Evolutionary conservation across 2,113 vertebrate genomes (phyloP).

Genomic region (Lagopus muta): DNA sequence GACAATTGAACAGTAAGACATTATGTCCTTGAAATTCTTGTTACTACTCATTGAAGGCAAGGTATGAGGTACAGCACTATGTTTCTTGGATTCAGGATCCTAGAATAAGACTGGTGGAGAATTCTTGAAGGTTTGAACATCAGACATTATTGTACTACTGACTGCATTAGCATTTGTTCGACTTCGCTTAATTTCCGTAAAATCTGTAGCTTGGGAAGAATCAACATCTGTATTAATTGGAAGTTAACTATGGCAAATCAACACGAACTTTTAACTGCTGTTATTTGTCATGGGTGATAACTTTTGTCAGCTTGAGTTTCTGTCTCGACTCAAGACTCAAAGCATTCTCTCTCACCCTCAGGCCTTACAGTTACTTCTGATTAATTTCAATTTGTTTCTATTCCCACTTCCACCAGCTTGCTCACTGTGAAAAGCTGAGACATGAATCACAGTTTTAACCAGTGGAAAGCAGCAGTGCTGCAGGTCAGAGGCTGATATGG

Average conservation of each 20-base stretch:
- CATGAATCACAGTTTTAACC: neutral
- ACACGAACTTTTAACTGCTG: neutral
- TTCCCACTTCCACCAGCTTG: neutral
- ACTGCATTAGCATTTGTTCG: neutral
- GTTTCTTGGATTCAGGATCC: conserved; percentile 24
- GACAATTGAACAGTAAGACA: neutral
- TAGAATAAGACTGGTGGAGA: conserved; percentile 35
- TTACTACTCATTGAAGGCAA: neutral
- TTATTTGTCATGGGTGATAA: neutral
- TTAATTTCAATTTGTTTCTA: neutral
- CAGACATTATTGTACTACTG: neutral
- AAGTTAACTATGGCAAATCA: neutral
- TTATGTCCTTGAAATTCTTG: neutral
- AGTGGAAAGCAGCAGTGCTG: neutral
- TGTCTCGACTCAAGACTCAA: neutral
- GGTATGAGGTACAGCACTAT: neutral
- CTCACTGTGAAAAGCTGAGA: neutral
- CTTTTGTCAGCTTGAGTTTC: neutral
- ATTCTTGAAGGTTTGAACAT: neutral
- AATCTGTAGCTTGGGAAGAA: neutral
- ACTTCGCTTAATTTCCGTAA: neutral
- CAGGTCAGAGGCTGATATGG: neutral
- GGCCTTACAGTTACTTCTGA: neutral
- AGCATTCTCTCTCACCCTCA: neutral
- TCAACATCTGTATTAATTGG: neutral